Conservation (phyloP, 2,888 invertebrate species). For the Hemaris fuciformis region DNA sequence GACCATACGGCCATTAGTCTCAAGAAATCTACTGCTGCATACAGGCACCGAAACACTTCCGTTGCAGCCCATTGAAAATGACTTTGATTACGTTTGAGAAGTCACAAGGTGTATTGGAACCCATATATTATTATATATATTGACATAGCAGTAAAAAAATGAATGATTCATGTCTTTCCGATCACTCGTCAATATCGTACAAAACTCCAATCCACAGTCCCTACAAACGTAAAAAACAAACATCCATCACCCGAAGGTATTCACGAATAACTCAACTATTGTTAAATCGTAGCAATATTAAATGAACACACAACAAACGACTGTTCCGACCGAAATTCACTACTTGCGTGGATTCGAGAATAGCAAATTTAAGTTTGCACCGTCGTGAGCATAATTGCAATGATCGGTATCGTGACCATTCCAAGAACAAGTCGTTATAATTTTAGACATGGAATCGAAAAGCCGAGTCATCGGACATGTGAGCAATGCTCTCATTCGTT, state of each 20-base stretch:
- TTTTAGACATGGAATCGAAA: conserved; percentile 75
- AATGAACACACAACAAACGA: conserved; percentile 22
- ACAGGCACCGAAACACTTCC: too few species aligned
- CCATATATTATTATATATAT: too few species aligned
- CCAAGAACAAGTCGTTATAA: conserved; percentile 69
- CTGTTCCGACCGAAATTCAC: conserved; percentile 19
- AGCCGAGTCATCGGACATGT: conserved; percentile 63
- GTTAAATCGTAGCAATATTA: conserved; percentile 57
- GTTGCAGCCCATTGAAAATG: too few species aligned
- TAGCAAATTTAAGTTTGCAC: conserved; percentile 36
- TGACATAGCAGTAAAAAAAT: not conserved
- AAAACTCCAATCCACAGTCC: not conserved
- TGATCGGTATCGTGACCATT: conserved; percentile 69
- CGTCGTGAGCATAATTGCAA: conserved; percentile 67
- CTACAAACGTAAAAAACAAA: conserved; percentile 50
- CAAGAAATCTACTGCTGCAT: too few species aligned
- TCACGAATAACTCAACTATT: conserved; percentile 74
- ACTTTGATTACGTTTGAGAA: too few species aligned
- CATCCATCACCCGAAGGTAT: conserved; percentile 69
- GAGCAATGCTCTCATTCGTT: conserved; percentile 46
- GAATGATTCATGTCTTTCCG: not conserved
- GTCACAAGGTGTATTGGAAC: too few species aligned
- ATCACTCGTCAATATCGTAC: not conserved
- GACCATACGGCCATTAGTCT: too few species aligned
- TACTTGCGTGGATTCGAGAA: not conserved